phyloP scores from a whole-genome alignment of 2,113 vertebrate genomes.

The Lasiurus cinereus region DNA sequence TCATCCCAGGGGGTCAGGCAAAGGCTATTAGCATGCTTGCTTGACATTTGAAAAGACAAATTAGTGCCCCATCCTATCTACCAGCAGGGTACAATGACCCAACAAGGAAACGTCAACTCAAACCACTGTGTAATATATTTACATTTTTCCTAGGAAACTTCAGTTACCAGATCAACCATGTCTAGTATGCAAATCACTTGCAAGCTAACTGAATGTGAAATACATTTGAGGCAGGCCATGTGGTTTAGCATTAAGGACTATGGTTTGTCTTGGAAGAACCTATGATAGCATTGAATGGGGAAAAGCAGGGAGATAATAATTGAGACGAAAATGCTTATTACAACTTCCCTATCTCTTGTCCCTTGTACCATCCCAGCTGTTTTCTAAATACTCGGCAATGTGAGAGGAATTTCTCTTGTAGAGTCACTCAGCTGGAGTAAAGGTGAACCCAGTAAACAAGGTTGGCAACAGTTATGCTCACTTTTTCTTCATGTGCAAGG shows the following conservation, averaged over 20 bases:
- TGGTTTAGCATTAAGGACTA: not conserved
- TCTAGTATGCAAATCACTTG: constrained; percentile 60
- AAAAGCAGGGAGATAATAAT: not conserved
- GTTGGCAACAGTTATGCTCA: not conserved
- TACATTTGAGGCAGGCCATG: not conserved
- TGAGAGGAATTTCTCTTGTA: not conserved
- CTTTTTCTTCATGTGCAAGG: not conserved
- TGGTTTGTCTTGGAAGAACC: not conserved
- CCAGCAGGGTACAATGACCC: constrained; percentile 66
- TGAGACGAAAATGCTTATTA: not conserved
- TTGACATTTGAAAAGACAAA: constrained; percentile 80
- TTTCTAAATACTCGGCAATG: not conserved
- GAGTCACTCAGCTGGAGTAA: not conserved
- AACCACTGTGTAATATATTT: constrained; percentile 72
- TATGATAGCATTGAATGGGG: not conserved
- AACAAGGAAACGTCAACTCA: constrained; percentile 77
- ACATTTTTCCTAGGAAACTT: constrained; percentile 72
- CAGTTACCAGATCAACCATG: constrained; percentile 70
- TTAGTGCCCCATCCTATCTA: constrained; percentile 74
- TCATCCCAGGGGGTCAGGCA: constrained; percentile 62
- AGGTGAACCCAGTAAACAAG: not conserved
- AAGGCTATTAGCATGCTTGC: constrained; percentile 53
- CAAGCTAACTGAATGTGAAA: constrained; percentile 54
- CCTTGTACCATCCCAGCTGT: not conserved
- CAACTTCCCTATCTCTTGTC: not conserved